Evolutionary conservation across 2,797 vertebrate species (phyloP).

Genomic region (Poeciliopsis presidionis): DNA sequence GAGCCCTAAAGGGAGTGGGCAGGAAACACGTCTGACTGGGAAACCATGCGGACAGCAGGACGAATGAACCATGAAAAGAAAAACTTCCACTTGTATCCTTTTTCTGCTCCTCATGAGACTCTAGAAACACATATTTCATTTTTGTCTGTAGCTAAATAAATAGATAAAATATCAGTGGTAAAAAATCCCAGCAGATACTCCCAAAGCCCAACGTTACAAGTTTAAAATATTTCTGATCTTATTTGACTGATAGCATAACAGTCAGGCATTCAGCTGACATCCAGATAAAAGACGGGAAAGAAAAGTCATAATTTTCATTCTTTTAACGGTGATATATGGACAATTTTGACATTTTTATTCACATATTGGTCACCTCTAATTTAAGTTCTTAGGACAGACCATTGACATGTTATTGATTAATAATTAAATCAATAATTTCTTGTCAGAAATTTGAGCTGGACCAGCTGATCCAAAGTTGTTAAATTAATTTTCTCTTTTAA

Average conservation of each 20-base stretch:
- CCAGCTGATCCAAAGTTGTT: not conserved
- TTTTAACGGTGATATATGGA: not conserved
- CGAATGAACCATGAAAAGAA: constrained; percentile 2
- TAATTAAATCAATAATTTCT: not conserved
- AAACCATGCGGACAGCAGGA: constrained; percentile 13
- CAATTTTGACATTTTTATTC: not conserved
- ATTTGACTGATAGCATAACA: not conserved
- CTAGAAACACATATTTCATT: not conserved
- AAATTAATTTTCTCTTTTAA: not conserved
- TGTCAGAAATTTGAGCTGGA: not conserved
- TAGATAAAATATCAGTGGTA: not conserved
- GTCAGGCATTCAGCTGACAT: not conserved
- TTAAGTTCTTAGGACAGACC: not conserved
- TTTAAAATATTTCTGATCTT: not conserved
- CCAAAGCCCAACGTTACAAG: not conserved
- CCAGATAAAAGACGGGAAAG: not conserved
- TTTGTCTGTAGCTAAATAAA: not conserved
- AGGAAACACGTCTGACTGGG: constrained; percentile 15
- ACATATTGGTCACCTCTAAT: not conserved
- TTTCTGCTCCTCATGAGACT: not conserved
- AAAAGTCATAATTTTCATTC: not conserved
- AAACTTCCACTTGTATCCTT: not conserved
- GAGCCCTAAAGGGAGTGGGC: constrained; percentile 23
- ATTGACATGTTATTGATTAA: not conserved
- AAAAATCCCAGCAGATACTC: not conserved